phyloP scores from a whole-genome alignment of 2,888 invertebrate species.

The Dynastes grantii region DNA sequence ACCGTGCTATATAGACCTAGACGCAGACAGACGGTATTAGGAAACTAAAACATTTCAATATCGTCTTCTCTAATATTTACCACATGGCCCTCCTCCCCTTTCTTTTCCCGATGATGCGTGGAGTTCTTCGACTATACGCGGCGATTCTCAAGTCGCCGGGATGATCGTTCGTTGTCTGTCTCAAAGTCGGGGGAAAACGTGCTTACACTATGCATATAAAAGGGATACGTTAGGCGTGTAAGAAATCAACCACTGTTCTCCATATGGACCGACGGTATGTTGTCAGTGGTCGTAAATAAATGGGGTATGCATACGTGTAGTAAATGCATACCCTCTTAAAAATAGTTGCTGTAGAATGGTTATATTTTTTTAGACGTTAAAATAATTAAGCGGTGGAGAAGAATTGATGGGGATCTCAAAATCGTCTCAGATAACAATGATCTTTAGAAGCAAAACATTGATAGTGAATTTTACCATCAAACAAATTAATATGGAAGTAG shows the following conservation, averaged over 20 bases:
- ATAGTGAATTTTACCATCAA: no score
- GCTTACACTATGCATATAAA: not conserved
- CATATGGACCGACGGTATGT: not conserved
- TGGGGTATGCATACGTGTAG: no score
- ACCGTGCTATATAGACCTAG: not conserved
- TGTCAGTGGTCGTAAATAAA: constrained; percentile 6
- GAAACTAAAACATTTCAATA: constrained; percentile 46
- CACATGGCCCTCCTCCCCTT: constrained; percentile 35
- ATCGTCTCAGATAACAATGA: no score
- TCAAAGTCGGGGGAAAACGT: not conserved
- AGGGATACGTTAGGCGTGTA: not conserved
- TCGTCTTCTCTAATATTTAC: constrained; percentile 42
- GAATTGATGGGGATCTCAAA: no score
- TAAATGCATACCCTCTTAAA: no score
- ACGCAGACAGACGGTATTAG: constrained; percentile 41
- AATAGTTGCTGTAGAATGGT: no score
- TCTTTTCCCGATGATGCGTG: constrained; percentile 9
- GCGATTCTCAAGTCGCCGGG: constrained; percentile 7
- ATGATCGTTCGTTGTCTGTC: not conserved
- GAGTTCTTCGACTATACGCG: not conserved
- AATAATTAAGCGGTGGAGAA: no score
- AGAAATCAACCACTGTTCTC: constrained; percentile 11
- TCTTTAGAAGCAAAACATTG: no score
- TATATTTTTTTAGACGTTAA: no score
- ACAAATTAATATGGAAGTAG: no score